Conservation (phyloP, 2,797 vertebrate genomes). For the Coendou prehensilis region DNA sequence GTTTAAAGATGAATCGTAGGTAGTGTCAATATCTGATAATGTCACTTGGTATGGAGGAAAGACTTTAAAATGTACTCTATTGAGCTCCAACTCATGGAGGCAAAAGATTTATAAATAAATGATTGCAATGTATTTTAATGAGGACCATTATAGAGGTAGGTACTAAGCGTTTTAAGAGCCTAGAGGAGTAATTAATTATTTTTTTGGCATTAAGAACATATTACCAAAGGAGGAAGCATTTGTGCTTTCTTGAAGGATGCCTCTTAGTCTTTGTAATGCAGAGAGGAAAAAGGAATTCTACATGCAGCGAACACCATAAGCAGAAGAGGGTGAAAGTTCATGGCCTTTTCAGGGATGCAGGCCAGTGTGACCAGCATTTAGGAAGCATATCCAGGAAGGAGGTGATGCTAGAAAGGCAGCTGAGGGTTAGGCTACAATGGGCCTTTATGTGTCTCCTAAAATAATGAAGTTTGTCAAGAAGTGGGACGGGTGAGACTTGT, state of each 20-base stretch:
- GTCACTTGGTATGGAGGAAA: background rate
- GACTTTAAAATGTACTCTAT: background rate
- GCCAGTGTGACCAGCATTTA: background rate
- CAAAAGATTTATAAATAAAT: slow-evolving; percentile 41
- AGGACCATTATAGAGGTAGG: background rate
- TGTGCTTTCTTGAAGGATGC: slow-evolving; percentile 54
- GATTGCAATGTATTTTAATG: slow-evolving; percentile 9
- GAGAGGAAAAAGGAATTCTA: background rate
- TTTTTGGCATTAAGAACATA: background rate
- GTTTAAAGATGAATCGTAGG: background rate
- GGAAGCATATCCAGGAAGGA: background rate
- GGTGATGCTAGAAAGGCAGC: background rate
- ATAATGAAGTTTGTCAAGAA: background rate
- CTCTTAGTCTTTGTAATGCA: background rate
- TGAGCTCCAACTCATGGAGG: background rate
- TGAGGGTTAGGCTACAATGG: background rate
- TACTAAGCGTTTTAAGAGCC: slow-evolving; percentile 32
- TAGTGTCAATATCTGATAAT: background rate
- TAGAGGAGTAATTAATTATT: background rate
- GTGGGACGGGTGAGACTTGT: background rate
- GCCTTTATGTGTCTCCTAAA: background rate
- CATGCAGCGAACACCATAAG: background rate
- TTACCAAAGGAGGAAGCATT: slow-evolving; percentile 12
- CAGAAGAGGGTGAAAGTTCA: background rate
- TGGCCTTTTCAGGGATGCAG: background rate